Evolutionary conservation across 2,113 vertebrate species (phyloP), one percentile per base, ranked within the genome.

Genomic region (Coptodon bakossiorum): DNA sequence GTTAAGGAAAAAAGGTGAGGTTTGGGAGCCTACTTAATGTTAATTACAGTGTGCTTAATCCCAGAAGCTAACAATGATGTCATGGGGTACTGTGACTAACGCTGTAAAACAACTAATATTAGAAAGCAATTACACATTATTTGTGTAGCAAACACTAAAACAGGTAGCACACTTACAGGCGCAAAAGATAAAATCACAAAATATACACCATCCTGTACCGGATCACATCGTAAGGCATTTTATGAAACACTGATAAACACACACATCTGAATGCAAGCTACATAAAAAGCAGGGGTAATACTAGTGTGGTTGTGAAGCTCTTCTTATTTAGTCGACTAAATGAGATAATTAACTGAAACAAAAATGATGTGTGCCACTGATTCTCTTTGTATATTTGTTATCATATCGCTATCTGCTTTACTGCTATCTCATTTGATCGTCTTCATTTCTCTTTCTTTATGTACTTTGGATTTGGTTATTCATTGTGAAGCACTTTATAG

Each of bases 11-110:
- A 81, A 87, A 68, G 86, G 88, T 87, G 76, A 86, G 38, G 81
- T 61, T 22, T 3, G 66, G 82, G 86, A 81, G 80, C 53, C 61
- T 89, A 87, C 83, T 88, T 92, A 93, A 86, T 89, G 86, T 91
- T 92, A 90, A 91, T 93, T 93, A 91, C 88, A 88, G 78, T 83
- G 85, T 82, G 56, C 85, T 82, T 93, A 90, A 91, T 90, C 88
- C 88, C 73, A 71, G 52, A 86, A 83, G 84, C 80, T 48, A 87
- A 86, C 85, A 89, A 73, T 91, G 71, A 90, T 90, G 90, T 90
- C 83, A 93, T 87, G 80, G 81, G 82, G 85, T 52, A 80, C 53
- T 36, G 14, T 84, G 43, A 43, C 85, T 87, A 92, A 90, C 66
- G 79, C 84, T 81, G 61, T 88, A 86, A 90, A 86, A 90, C 78